Percentiles rank a stretch among this genome's conserved stretches.
These are phyloP conservation scores for Centroberyx gerrardi DNA, from an alignment of 2,797 vertebrate species.

Conservation along the genomic window DNA sequence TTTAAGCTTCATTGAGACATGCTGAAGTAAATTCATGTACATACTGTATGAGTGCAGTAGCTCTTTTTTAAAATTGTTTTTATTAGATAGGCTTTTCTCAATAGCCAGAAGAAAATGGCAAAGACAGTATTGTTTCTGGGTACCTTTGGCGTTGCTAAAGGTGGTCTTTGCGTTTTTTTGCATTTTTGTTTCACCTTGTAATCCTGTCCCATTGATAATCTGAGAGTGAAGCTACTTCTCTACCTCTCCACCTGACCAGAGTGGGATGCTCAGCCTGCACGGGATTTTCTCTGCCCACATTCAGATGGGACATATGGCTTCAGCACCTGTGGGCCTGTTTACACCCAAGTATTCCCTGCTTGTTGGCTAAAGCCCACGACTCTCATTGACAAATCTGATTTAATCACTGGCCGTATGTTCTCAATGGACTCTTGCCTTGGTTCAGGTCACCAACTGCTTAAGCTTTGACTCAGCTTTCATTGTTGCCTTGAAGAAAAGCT, in stretches of 20 bases:
- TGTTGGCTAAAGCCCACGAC: conserved; percentile 70
- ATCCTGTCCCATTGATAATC: conserved; percentile 67
- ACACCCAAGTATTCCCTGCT: conserved; percentile 62
- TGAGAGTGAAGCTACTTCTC: conserved; percentile 33
- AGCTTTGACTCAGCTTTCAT: conserved; percentile 53
- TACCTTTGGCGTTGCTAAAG: background rate
- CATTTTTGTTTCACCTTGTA: conserved; percentile 42
- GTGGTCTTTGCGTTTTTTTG: background rate
- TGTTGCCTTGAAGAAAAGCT: conserved; percentile 26
- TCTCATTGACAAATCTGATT: conserved; percentile 84
- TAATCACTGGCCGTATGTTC: conserved; percentile 68
- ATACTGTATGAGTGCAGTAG: background rate
- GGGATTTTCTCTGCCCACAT: conserved; percentile 55
- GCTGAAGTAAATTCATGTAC: background rate
- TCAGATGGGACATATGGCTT: conserved; percentile 80
- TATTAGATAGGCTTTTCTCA: background rate
- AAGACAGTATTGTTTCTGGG: background rate
- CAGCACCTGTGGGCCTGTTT: conserved; percentile 79
- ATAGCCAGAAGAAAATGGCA: background rate
- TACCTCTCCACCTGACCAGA: conserved; percentile 36
- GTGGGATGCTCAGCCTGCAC: conserved; percentile 49
- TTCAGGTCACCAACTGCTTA: conserved; percentile 76
- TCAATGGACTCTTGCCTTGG: conserved; percentile 62
- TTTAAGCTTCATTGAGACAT: conserved; percentile 33
- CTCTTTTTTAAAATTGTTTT: background rate